Conservation (phyloP, 2,888 invertebrate species). For the Escarpia spicata region DNA sequence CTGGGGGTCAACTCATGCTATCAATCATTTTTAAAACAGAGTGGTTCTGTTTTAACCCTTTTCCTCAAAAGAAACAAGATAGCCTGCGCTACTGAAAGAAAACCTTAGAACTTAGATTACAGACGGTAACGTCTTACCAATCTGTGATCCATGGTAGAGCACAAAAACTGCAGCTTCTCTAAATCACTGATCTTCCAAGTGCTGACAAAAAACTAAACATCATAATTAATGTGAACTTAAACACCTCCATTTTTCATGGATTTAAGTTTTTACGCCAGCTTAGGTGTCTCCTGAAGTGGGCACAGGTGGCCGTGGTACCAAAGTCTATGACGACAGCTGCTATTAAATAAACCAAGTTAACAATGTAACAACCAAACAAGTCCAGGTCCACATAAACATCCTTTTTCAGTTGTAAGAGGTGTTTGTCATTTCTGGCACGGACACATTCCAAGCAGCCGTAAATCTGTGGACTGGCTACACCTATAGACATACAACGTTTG, state of each 20-base stretch:
- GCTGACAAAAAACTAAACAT: neutral
- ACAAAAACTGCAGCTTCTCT: neutral
- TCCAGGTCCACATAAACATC: conserved; percentile 16
- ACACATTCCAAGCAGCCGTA: neutral
- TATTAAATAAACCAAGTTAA: neutral
- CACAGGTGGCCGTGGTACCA: neutral
- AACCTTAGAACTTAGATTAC: neutral
- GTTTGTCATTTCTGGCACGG: neutral
- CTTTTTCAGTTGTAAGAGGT: neutral
- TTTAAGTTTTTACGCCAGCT: neutral
- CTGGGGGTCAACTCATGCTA: neutral
- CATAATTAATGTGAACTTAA: neutral
- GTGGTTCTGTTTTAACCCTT: neutral
- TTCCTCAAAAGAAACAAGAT: neutral
- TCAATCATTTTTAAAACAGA: neutral
- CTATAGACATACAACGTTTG: neutral
- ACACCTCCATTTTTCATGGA: neutral
- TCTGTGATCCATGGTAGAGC: neutral
- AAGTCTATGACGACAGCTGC: conserved; percentile 10
- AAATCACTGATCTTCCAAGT: neutral
- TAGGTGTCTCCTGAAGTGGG: neutral
- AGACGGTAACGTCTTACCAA: neutral
- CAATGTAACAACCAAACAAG: neutral
- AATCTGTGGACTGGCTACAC: neutral
- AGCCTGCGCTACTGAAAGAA: neutral